Conservation (phyloP, 2,113 vertebrate genomes). For the Sinocyclocheilus grahami region DNA sequence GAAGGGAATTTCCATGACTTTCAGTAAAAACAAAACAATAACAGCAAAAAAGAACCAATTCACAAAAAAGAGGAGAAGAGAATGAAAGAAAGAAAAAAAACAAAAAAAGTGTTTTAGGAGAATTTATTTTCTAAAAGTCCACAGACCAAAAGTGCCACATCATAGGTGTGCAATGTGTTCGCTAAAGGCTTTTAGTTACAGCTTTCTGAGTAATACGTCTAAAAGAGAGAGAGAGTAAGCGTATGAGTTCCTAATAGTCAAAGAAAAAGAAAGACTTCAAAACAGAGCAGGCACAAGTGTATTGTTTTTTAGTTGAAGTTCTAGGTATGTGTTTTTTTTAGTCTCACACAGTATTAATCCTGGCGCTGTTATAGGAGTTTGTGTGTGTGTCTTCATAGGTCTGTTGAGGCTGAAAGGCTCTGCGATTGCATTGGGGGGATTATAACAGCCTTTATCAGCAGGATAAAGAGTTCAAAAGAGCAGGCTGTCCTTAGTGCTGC, state of each 20-base stretch:
- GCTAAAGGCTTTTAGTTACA: neutral
- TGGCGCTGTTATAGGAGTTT: neutral
- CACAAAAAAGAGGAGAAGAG: too few species aligned
- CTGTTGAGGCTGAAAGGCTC: neutral
- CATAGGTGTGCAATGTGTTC: neutral
- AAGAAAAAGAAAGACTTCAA: neutral
- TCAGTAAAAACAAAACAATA: too few species aligned
- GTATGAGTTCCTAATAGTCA: neutral
- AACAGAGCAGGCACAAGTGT: neutral
- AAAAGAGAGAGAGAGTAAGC: neutral
- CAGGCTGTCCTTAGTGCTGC: slow-evolving; percentile 26
- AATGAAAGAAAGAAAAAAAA: too few species aligned
- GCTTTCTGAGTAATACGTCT: neutral
- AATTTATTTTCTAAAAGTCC: neutral
- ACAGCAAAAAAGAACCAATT: too few species aligned
- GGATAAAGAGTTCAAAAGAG: slow-evolving; percentile 47
- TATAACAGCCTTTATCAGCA: slow-evolving; percentile 43
- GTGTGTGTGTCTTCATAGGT: neutral
- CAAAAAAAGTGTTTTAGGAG: neutral
- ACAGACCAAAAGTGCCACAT: neutral
- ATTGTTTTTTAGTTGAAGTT: slow-evolving; percentile 8
- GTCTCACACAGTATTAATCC: slow-evolving; percentile 9
- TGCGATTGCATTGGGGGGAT: slow-evolving; percentile 40
- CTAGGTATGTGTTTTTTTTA: neutral
- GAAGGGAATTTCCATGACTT: too few species aligned